These are phyloP conservation scores for Polyergus mexicanus DNA, from an alignment of 1,140 invertebrate genomes.

Conservation along the genomic window DNA sequence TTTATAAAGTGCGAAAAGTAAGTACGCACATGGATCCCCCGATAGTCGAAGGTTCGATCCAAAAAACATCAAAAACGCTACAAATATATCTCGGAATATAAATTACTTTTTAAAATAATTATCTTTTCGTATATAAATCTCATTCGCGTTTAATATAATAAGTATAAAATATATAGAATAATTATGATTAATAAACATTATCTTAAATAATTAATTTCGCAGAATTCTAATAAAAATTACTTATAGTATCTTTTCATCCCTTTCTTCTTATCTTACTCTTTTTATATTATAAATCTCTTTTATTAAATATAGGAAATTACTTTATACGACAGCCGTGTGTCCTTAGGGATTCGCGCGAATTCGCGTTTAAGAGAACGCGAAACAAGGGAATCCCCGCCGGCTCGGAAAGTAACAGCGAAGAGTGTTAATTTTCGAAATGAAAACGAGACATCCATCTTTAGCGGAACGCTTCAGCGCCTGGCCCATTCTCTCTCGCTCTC, in stretches of 20 bases:
- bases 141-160: neutral
- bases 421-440: conserved; percentile 87
- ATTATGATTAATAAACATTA: no score
- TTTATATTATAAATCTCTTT: no score
- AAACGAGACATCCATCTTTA: conserved; percentile 86
- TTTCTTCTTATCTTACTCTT: no score
- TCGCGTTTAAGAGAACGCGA: neutral
- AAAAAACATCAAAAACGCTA: neutral
- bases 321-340: no score
- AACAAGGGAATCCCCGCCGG: neutral
- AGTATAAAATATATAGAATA: no score
- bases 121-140: neutral
- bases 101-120: neutral
- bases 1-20: neutral
- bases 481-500: conserved; percentile 82
- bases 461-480: conserved; percentile 82
- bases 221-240: no score
- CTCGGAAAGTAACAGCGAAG: conserved; percentile 74
- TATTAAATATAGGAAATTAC: no score
- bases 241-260: no score
- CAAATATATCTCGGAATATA: neutral
- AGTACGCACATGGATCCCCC: neutral
- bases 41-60: neutral
- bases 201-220: no score
- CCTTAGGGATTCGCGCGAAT: neutral